Evolutionary conservation across 2,797 vertebrate species (phyloP).

Genomic region (Aldrovandia affinis): DNA sequence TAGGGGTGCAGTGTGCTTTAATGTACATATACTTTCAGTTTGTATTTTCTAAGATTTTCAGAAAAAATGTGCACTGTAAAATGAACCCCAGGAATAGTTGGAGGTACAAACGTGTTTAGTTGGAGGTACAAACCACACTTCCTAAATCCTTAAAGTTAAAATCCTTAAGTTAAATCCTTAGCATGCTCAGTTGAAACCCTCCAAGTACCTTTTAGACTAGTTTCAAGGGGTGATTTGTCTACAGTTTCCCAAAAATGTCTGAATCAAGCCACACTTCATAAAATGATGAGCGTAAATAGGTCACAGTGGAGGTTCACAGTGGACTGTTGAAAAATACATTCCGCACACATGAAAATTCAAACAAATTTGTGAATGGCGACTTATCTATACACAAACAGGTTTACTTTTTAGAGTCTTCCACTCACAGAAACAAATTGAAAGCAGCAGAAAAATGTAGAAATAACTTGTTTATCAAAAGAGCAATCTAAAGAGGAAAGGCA

Average conservation of each 20-base stretch:
- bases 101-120: not conserved
- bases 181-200: too few species aligned
- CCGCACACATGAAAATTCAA: not conserved
- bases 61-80: not conserved
- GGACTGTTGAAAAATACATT: not conserved
- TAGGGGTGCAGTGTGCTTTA: not conserved
- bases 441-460: not conserved
- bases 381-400: not conserved
- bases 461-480: not conserved
- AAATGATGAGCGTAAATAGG: not conserved
- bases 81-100: not conserved
- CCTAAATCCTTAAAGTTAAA: too few species aligned
- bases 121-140: not conserved
- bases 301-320: not conserved
- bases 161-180: too few species aligned
- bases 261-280: not conserved
- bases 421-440: not conserved
- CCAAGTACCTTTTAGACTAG: too few species aligned
- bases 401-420: not conserved
- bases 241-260: not conserved
- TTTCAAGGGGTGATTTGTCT: not conserved
- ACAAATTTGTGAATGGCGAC: not conserved
- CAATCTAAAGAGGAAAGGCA: not conserved
- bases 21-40: not conserved
- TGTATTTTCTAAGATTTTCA: not conserved